Percentiles rank a stretch among this genome's conserved stretches.
These are phyloP conservation scores for Noturus placidus DNA, from an alignment of 2,113 vertebrate genomes.

Conservation along the genomic window DNA sequence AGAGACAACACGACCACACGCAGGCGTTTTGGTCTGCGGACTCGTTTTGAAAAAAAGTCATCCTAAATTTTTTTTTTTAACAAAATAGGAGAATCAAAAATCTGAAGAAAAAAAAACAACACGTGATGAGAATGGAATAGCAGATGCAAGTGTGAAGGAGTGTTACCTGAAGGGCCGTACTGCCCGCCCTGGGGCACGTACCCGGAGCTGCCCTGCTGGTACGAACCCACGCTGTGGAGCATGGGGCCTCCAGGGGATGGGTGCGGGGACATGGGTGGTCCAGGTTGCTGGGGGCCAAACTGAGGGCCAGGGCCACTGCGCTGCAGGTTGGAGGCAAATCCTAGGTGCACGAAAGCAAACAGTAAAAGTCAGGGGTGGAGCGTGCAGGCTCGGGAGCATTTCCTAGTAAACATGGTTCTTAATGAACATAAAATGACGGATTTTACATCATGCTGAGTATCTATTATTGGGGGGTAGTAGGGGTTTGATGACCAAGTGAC, in stretches of 20 bases:
- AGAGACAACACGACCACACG: background rate
- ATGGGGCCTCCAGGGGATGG: conserved; percentile 78
- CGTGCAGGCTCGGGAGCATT: background rate
- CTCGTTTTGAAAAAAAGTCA: conserved; percentile 27
- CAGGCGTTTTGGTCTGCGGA: background rate
- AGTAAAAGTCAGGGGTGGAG: background rate
- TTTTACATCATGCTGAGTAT: background rate
- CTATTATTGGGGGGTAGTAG: background rate
- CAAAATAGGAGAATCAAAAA: background rate
- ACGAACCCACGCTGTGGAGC: conserved; percentile 81
- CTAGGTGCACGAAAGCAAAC: conserved; percentile 60
- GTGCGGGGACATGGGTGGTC: conserved; percentile 86
- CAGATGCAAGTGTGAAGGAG: background rate
- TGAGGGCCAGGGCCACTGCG: conserved; percentile 82
- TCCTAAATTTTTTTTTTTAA: background rate
- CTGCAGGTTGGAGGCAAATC: conserved; percentile 83
- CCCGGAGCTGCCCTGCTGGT: conserved; percentile 82
- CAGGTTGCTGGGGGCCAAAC: conserved; percentile 84
- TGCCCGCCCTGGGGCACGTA: conserved; percentile 70
- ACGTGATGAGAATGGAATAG: background rate
- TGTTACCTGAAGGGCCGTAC: conserved; percentile 87
- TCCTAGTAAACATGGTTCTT: background rate
- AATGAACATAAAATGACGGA: background rate
- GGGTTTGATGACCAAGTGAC: background rate
- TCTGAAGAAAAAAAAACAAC: background rate